These are phyloP conservation scores for Tortricodes alternella DNA, from an alignment of 2,888 invertebrate genomes.

Conservation along the genomic window DNA sequence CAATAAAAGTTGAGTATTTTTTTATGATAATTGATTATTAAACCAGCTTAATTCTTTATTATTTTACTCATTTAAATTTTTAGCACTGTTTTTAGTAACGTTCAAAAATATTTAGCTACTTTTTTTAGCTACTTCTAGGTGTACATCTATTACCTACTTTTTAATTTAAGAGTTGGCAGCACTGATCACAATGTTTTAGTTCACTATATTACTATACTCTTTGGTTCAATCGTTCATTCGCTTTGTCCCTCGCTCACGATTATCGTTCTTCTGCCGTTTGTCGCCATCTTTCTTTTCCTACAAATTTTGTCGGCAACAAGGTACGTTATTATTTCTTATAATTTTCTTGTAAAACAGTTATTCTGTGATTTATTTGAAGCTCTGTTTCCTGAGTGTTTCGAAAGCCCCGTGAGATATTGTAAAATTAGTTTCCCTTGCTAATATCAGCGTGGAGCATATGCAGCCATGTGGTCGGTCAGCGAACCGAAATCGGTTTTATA, in stretches of 20 bases:
- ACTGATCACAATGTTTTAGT: too few relatives aligned
- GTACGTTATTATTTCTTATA: constrained; percentile 62
- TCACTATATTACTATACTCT: constrained; percentile 16
- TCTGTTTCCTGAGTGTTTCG: constrained; percentile 33
- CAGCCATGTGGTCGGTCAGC: constrained; percentile 73
- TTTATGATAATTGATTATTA: too few relatives aligned
- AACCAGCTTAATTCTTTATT: too few relatives aligned
- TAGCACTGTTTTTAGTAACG: too few relatives aligned
- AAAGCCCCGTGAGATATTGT: constrained; percentile 39
- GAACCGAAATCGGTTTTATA: constrained; percentile 49
- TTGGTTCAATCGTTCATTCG: constrained; percentile 46
- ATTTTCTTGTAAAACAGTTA: constrained; percentile 42
- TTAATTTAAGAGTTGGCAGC: too few relatives aligned
- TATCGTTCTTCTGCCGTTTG: constrained; percentile 27
- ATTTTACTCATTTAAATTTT: too few relatives aligned
- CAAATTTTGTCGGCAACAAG: constrained; percentile 71
- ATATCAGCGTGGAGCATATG: constrained; percentile 22
- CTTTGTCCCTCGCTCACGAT: constrained; percentile 15
- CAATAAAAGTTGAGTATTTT: too few relatives aligned
- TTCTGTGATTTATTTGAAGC: constrained; percentile 37
- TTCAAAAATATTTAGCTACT: too few relatives aligned
- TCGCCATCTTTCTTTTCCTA: constrained; percentile 79
- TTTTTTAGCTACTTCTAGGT: too few relatives aligned
- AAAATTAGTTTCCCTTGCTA: constrained; percentile 37
- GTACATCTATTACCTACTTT: too few relatives aligned